Conservation (phyloP, 2,888 invertebrate genomes). For the Lutraria lutraria region DNA sequence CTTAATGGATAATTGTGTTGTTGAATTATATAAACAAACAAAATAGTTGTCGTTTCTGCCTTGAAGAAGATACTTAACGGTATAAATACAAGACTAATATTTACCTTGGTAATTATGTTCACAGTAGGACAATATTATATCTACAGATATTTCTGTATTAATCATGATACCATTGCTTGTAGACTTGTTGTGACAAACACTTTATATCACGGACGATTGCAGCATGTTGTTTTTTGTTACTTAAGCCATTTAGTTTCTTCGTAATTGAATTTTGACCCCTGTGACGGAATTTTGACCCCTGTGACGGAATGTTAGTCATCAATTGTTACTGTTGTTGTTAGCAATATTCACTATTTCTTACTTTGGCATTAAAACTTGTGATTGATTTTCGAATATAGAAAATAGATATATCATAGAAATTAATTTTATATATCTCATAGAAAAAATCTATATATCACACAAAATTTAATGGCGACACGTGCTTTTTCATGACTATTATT, state of each 20-base stretch:
- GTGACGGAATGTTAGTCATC: neutral
- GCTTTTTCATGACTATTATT: too few species aligned
- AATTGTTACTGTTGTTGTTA: too few species aligned
- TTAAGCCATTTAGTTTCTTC: neutral
- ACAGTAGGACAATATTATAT: conserved; percentile 37
- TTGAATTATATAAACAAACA: conserved; percentile 47
- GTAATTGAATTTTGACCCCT: neutral
- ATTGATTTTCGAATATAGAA: too few species aligned
- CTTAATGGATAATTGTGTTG: conserved; percentile 22
- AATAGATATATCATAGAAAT: too few species aligned
- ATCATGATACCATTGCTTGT: neutral
- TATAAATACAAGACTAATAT: conserved; percentile 21
- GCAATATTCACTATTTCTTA: too few species aligned
- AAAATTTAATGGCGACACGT: too few species aligned
- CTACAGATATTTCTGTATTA: conserved; percentile 17
- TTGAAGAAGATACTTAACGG: neutral
- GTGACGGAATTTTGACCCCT: neutral
- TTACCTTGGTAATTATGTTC: conserved; percentile 10
- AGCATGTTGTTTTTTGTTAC: conserved; percentile 7
- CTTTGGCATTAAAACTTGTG: too few species aligned
- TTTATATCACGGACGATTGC: conserved; percentile 13
- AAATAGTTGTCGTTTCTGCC: neutral
- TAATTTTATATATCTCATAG: too few species aligned
- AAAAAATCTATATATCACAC: too few species aligned
- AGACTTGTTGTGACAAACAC: neutral